phyloP scores from a whole-genome alignment of 2,888 invertebrate species.

The Phortica magna region DNA sequence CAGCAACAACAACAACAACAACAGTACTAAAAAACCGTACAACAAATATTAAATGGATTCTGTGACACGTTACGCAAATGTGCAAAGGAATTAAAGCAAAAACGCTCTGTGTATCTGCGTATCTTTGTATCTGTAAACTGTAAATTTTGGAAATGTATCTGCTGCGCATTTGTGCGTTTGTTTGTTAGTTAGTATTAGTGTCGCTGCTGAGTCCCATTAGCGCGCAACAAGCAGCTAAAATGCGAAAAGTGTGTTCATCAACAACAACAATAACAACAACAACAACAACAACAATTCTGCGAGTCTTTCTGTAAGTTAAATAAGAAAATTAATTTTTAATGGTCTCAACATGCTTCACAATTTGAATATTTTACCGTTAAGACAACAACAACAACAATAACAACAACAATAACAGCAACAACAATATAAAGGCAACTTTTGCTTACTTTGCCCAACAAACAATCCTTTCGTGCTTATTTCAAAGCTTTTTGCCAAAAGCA shows the following conservation, averaged over 20 bases:
- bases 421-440: background rate
- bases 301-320: background rate
- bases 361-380: background rate
- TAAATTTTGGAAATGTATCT: background rate
- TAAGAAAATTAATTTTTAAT: conserved; percentile 30
- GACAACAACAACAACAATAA: background rate
- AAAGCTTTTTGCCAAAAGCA: conserved; percentile 1
- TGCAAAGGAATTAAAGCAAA: conserved; percentile 69
- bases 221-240: conserved; percentile 66
- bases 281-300: no score
- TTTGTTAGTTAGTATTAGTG: background rate
- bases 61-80: conserved; percentile 73
- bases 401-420: no score
- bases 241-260: conserved; percentile 71
- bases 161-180: background rate
- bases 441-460: background rate
- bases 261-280: background rate
- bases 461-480: background rate
- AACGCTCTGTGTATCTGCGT: background rate
- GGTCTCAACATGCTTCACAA: background rate
- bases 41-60: conserved; percentile 67
- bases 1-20: conserved; percentile 32
- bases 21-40: conserved; percentile 24
- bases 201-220: conserved; percentile 63
- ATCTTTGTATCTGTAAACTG: background rate